phyloP scores from a whole-genome alignment of 2,113 vertebrate genomes.

The Hucho hucho region DNA sequence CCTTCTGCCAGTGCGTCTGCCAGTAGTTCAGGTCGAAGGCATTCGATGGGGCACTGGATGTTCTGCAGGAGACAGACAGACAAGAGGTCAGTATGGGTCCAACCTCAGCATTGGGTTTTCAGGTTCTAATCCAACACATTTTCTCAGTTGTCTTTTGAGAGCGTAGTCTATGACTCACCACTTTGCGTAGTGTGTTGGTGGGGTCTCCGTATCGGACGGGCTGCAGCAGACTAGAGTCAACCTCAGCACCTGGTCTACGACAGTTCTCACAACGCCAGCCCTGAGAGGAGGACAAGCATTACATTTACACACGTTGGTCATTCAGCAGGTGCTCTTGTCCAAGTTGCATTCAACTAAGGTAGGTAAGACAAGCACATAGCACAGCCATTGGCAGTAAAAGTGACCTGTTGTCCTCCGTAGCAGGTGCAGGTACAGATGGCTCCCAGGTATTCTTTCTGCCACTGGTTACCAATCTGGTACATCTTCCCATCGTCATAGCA shows the following conservation, averaged over 20 bases:
- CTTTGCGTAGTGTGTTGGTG: slow-evolving; percentile 71
- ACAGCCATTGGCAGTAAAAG: background rate
- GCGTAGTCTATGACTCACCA: slow-evolving; percentile 65
- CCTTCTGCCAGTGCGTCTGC: slow-evolving; percentile 88
- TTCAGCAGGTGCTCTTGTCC: too few species aligned
- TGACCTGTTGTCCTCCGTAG: slow-evolving; percentile 92
- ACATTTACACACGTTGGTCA: background rate
- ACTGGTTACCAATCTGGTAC: slow-evolving; percentile 91
- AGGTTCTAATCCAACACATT: background rate
- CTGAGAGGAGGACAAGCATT: slow-evolving; percentile 60
- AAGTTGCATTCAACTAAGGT: background rate
- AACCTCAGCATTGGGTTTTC: background rate
- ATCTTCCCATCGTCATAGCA: slow-evolving; percentile 92
- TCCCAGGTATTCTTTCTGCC: slow-evolving; percentile 97
- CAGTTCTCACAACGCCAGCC: slow-evolving; percentile 97
- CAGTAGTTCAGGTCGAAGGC: slow-evolving; percentile 89
- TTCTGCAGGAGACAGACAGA: slow-evolving; percentile 73
- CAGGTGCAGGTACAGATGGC: slow-evolving; percentile 96
- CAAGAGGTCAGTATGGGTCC: background rate
- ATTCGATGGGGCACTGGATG: slow-evolving; percentile 96
- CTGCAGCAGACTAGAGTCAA: slow-evolving; percentile 68
- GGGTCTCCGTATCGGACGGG: slow-evolving; percentile 79
- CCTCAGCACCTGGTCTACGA: slow-evolving; percentile 78
- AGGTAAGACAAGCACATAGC: background rate
- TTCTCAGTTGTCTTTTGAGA: background rate